Evolutionary conservation across 2,113 vertebrate species (phyloP), one percentile per base, ranked within the genome.

Genomic region (Boulengeromyrus knoepffleri): DNA sequence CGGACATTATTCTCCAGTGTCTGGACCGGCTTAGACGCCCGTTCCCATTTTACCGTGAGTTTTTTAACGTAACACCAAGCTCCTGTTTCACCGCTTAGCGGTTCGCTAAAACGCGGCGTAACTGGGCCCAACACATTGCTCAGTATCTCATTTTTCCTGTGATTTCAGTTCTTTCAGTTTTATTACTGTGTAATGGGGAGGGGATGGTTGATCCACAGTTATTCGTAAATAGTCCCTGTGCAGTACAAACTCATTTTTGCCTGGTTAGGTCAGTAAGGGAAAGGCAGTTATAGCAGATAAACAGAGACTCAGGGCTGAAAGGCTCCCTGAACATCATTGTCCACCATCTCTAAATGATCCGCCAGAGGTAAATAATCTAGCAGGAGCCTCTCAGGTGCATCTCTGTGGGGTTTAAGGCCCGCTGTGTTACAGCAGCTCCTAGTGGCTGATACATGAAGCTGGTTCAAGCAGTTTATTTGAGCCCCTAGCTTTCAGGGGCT

Each of bases 1-100:
- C 96, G 97, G 97, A 98, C 97, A 99, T 97, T 97, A 98, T 98
- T 98, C 97, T 97, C 95, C 93, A 95, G 95, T 96, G 96, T 92
- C 92, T 91, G 94, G 94, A 95, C 93, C 95, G 94, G 93, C 94
- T 95, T 93, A 94, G 94, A 89, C 94, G 94, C 94, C 94, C 94
- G 96, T 94, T 97, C 95, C 97, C 36, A 8, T 80, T 98, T 97
- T 97, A 94, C 96, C 92, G 95, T 95, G 96, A 96, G 96, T 27
- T 96, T 95, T 95, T 96, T 95, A 95, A 85, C 93, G 92, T 93
- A 93, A 96, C 94, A 95, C 94, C 94, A 95, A 95, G 92, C 92
- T 90, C 93, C 93, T 91, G 47, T 49, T 80, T 86, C n/a, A 50
- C 24, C 13, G 47, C 74, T 80, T 42, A 80, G 13, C 17, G 15